Conservation (phyloP, 2,113 vertebrate genomes). For the Equus quagga region DNA sequence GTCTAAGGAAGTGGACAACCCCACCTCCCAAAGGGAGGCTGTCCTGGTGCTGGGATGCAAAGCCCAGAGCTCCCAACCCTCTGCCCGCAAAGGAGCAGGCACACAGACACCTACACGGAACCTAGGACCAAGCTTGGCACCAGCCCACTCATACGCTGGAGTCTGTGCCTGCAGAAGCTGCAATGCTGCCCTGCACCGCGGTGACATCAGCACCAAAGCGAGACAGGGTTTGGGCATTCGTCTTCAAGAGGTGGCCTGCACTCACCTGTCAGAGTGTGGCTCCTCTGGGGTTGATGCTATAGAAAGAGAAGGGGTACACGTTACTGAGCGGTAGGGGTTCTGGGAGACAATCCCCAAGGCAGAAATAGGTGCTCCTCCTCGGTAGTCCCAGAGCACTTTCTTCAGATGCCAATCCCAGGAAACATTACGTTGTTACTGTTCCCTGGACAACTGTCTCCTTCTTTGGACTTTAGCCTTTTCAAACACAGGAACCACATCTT, state of each 20-base stretch:
- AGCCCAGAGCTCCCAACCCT: conserved; percentile 5
- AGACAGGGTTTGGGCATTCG: background rate
- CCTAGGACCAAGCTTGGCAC: background rate
- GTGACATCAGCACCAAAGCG: background rate
- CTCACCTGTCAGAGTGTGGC: conserved; percentile 82
- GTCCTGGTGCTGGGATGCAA: background rate
- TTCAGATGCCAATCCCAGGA: background rate
- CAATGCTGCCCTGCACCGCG: background rate
- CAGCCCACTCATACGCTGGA: background rate
- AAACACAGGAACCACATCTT: background rate
- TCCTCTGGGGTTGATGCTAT: conserved; percentile 81
- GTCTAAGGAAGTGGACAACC: background rate
- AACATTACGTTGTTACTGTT: background rate
- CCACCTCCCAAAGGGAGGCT: conserved; percentile 30
- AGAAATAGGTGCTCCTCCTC: background rate
- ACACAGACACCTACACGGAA: background rate
- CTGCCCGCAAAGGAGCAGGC: background rate
- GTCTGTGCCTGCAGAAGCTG: background rate
- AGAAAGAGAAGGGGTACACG: background rate
- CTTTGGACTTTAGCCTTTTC: background rate
- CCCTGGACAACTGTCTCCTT: background rate
- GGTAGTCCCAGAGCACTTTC: background rate
- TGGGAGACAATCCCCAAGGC: background rate
- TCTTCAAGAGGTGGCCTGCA: conserved; percentile 12
- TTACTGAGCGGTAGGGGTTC: background rate